A percentile compares a stretch with the other conserved stretches of the same genome.
Conservation (phyloP, 2,113 vertebrate genomes). For the Chlamydotis undulata region DNA sequence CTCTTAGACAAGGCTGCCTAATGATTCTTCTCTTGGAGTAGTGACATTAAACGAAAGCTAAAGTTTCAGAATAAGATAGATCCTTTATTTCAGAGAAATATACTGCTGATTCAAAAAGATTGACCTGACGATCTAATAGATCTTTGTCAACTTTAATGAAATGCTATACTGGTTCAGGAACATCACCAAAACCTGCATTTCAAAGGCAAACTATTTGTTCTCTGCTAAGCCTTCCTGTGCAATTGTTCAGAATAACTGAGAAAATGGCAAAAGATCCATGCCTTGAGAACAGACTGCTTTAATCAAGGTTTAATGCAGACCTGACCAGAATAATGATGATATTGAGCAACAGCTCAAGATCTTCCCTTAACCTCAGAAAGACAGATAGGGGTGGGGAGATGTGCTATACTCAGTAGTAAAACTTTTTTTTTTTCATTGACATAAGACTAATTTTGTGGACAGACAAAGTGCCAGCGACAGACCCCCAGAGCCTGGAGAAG, state of each 20-base stretch:
- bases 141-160: conserved; percentile 19
- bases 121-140: background rate
- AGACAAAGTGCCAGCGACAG: too few relatives aligned
- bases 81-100: conserved; percentile 1
- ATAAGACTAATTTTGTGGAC: too few relatives aligned
- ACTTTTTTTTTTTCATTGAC: background rate
- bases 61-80: background rate
- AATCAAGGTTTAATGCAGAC: background rate
- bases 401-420: background rate
- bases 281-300: background rate
- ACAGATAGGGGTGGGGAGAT: background rate
- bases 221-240: background rate
- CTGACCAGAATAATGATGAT: background rate
- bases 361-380: background rate
- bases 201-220: background rate
- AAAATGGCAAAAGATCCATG: conserved; percentile 7
- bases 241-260: background rate
- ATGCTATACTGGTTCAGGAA: background rate
- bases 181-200: background rate
- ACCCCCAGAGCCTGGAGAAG: too few relatives aligned
- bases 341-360: background rate
- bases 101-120: background rate
- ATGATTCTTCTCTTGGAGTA: background rate
- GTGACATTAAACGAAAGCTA: background rate
- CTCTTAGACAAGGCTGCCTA: background rate